Evolutionary conservation across 23 tunicate species (phyloP).

Genomic region (Halocynthia roretzi): DNA sequence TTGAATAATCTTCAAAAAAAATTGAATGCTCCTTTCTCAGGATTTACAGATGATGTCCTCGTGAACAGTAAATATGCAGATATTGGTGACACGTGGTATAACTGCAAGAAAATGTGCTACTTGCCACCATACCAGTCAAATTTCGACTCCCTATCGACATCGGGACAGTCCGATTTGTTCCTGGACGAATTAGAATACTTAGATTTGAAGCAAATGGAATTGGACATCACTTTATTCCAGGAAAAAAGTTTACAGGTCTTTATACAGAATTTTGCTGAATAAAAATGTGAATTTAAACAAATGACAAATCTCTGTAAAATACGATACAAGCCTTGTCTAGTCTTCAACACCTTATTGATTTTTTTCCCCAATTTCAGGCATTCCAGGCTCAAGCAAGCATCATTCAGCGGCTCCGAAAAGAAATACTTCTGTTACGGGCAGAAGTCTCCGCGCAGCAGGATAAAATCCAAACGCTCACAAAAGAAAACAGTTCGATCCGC

Average conservation of each 20-base stretch:
- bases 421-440: slow-evolving; percentile 53
- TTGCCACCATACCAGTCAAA: slow-evolving; percentile 34
- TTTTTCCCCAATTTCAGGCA: slow-evolving; percentile 17
- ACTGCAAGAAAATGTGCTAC: slow-evolving; percentile 69
- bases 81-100: slow-evolving; percentile 84
- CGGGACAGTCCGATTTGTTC: background rate
- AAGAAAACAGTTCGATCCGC: slow-evolving; percentile 13
- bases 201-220: slow-evolving; percentile 63
- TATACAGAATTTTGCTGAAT: background rate
- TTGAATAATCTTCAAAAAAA: no score
- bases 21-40: no score
- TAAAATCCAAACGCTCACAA: slow-evolving; percentile 24
- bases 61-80: slow-evolving; percentile 73
- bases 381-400: slow-evolving; percentile 49
- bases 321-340: background rate
- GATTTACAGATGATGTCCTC: slow-evolving; percentile 75
- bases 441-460: slow-evolving; percentile 38
- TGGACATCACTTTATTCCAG: slow-evolving; percentile 41
- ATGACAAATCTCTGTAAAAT: background rate
- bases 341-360: background rate
- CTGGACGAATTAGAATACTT: slow-evolving; percentile 1
- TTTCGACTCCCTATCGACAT: background rate
- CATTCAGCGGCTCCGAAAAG: slow-evolving; percentile 51
- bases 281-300: no score
- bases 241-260: slow-evolving; percentile 59